Conservation (phyloP, 2,888 invertebrate genomes). For the Tetrapedia diversipes region DNA sequence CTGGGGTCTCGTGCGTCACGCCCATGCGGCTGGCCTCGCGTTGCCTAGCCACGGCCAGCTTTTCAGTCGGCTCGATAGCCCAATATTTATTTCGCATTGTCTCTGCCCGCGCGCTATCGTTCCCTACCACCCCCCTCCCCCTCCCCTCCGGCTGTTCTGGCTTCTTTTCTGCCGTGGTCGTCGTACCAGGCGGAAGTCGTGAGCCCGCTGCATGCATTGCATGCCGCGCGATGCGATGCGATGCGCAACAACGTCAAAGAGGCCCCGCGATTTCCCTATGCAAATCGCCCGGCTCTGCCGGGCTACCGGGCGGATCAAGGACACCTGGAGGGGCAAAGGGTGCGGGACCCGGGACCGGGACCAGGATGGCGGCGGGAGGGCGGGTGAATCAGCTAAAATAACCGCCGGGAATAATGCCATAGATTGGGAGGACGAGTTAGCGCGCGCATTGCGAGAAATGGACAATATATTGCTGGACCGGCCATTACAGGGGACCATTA, state of each 20-base stretch:
- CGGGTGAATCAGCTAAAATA: slow-evolving; percentile 74
- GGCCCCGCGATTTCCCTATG: slow-evolving; percentile 68
- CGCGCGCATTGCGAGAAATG: slow-evolving; percentile 78
- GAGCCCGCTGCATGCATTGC: slow-evolving; percentile 54
- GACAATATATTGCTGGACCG: slow-evolving; percentile 80
- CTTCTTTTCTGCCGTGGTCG: slow-evolving; percentile 41
- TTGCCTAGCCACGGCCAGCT: no score
- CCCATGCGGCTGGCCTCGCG: slow-evolving; percentile 30
- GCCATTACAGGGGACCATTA: slow-evolving; percentile 82
- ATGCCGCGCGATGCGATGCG: slow-evolving; percentile 58
- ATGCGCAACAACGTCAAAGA: slow-evolving; percentile 65
- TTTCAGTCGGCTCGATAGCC: slow-evolving; percentile 56
- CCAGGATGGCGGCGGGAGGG: slow-evolving; percentile 1
- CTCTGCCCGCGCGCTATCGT: slow-evolving; percentile 45
- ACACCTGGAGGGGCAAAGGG: slow-evolving; percentile 44
- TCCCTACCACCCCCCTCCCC: no score
- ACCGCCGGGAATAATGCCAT: slow-evolving; percentile 77
- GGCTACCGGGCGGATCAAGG: slow-evolving; percentile 51
- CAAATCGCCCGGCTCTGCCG: slow-evolving; percentile 55
- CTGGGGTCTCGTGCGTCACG: slow-evolving; percentile 50
- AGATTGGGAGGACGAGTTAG: slow-evolving; percentile 76
- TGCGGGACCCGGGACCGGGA: slow-evolving; percentile 23
- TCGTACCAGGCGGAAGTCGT: slow-evolving; percentile 58
- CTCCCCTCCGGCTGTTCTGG: no score
- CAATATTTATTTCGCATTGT: slow-evolving; percentile 71